Percentiles rank a stretch among this genome's conserved stretches.
These are phyloP conservation scores for Gila robusta DNA, from an alignment of 2,797 vertebrate genomes.

Conservation along the genomic window DNA sequence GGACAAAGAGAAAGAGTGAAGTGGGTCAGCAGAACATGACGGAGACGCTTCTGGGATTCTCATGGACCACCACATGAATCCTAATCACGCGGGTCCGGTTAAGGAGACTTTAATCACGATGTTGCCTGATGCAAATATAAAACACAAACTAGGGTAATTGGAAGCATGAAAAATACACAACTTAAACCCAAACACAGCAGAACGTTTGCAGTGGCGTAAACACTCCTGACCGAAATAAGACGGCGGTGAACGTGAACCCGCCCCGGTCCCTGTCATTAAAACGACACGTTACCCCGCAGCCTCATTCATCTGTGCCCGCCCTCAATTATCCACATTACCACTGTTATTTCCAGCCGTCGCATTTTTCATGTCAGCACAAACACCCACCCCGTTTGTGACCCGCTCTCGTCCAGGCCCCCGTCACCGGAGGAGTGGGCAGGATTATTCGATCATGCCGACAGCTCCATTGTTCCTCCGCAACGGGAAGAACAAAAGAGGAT, in stretches of 20 bases:
- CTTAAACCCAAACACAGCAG: constrained; percentile 38
- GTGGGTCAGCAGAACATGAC: constrained; percentile 78
- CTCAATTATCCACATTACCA: constrained; percentile 64
- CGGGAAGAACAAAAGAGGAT: constrained; percentile 73
- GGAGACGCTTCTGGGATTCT: constrained; percentile 72
- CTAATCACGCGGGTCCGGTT: constrained; percentile 34
- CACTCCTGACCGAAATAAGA: constrained; percentile 26
- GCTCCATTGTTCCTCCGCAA: constrained; percentile 75
- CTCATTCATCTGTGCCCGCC: constrained; percentile 57
- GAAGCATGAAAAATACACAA: constrained; percentile 33
- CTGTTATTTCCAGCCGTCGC: constrained; percentile 56
- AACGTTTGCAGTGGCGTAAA: constrained; percentile 51
- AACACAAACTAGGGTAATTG: constrained; percentile 33
- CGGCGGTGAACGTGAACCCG: background rate
- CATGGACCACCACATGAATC: constrained; percentile 69
- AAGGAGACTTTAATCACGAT: constrained; percentile 34
- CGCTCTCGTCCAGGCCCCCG: constrained; percentile 40
- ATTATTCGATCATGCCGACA: constrained; percentile 76
- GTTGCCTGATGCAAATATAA: constrained; percentile 9
- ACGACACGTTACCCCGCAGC: constrained; percentile 50
- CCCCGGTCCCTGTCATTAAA: constrained; percentile 49
- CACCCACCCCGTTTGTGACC: constrained; percentile 37
- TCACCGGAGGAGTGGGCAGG: constrained; percentile 55
- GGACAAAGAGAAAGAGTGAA: constrained; percentile 73
- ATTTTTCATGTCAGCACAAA: constrained; percentile 63